Percentiles rank a stretch among this genome's conserved stretches.
These are phyloP conservation scores for Calypte anna DNA, from an alignment of 2,113 vertebrate genomes.

Conservation along the genomic window DNA sequence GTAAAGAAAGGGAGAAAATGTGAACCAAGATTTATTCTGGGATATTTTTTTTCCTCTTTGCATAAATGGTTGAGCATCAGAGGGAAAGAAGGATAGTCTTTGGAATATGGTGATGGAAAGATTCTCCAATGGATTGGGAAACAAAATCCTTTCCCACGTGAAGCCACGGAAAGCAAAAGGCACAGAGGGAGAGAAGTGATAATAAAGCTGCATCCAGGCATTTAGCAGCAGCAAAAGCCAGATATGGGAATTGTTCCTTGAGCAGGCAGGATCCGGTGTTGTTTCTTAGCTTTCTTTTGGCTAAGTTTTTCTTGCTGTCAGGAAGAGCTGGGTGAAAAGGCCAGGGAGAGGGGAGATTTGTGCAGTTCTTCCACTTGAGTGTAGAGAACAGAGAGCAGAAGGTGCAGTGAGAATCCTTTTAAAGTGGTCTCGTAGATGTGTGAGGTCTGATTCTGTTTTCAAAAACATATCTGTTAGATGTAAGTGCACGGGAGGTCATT, in stretches of 20 bases:
- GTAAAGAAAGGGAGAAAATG: background rate
- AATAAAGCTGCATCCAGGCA: background rate
- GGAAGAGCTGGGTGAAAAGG: background rate
- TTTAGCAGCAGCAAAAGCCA: background rate
- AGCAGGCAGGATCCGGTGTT: background rate
- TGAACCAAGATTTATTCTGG: background rate
- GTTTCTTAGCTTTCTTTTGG: background rate
- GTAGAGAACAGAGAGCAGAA: conserved; percentile 46
- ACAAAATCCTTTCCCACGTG: background rate
- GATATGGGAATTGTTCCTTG: background rate
- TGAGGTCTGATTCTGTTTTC: conserved; percentile 45
- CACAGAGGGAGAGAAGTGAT: background rate
- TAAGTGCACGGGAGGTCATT: conserved; percentile 40
- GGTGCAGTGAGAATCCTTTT: background rate
- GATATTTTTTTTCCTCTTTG: background rate
- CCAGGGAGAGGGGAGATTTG: background rate
- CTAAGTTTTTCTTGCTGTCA: background rate
- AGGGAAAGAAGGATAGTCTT: background rate
- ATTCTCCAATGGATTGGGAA: background rate
- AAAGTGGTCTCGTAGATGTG: conserved; percentile 2
- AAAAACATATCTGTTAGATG: background rate
- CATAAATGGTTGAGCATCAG: background rate
- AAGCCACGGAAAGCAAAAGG: background rate
- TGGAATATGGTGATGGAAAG: background rate
- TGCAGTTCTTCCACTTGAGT: background rate